These are phyloP conservation scores for Muscina levida DNA, from an alignment of 2,888 invertebrate genomes.

Conservation along the genomic window DNA sequence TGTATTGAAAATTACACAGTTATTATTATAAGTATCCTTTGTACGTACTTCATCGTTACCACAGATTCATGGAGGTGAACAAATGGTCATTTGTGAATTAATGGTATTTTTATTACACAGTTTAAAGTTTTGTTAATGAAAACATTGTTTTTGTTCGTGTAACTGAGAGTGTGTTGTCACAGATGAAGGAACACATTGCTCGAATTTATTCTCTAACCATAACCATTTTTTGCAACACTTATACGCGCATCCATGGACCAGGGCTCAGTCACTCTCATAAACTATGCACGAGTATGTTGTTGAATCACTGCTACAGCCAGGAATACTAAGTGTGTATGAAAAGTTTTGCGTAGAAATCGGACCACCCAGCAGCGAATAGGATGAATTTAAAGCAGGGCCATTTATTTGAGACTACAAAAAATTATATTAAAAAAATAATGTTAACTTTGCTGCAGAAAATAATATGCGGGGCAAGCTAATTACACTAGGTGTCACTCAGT, in stretches of 20 bases:
- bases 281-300: conserved; percentile 10
- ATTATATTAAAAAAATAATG: no score
- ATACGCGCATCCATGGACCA: background rate
- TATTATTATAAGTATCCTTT: background rate
- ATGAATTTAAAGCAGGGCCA: no score
- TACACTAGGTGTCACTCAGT: no score
- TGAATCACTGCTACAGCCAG: background rate
- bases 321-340: no score
- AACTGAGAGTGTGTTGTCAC: background rate
- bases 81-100: conserved; percentile 55
- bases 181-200: conserved; percentile 27
- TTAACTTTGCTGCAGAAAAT: no score
- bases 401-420: no score
- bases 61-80: conserved; percentile 1
- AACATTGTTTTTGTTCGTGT: conserved; percentile 37
- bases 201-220: conserved; percentile 51
- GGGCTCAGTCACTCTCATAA: background rate
- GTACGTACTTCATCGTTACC: no score
- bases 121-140: conserved; percentile 48
- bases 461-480: no score
- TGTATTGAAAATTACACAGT: conserved; percentile 3
- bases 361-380: no score
- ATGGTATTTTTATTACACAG: conserved; percentile 62
- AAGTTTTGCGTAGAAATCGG: no score
- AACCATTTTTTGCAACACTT: conserved; percentile 37